Evolutionary conservation across 2,797 vertebrate species (phyloP).

Genomic region (Percopsis omiscomaycus): DNA sequence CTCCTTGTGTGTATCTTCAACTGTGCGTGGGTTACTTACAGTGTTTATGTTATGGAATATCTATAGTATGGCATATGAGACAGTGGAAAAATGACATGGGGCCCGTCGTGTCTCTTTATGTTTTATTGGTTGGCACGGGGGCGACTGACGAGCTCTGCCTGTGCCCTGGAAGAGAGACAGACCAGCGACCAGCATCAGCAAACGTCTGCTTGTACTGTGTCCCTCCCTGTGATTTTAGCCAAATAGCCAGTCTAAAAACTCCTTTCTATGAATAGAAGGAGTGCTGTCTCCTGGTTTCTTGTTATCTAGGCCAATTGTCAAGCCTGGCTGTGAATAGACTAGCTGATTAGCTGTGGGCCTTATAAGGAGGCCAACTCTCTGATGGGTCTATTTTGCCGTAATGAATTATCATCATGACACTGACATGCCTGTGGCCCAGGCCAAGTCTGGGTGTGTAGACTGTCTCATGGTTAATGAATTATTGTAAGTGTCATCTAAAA

Average conservation of each 20-base stretch:
- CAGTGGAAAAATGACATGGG: conserved; percentile 12
- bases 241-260: conserved; percentile 42
- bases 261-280: conserved; percentile 45
- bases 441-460: conserved; percentile 24
- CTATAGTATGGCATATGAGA: conserved; percentile 17
- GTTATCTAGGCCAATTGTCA: conserved; percentile 69
- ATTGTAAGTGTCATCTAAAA: conserved; percentile 18
- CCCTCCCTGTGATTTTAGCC: conserved; percentile 12
- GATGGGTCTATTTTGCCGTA: conserved; percentile 67
- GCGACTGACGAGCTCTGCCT: conserved; percentile 13
- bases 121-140: conserved; percentile 27
- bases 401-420: conserved; percentile 67
- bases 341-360: conserved; percentile 65
- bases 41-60: conserved; percentile 34
- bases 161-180: conserved; percentile 21
- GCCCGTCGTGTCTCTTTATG: conserved; percentile 16
- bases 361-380: conserved; percentile 69
- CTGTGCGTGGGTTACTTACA: not conserved
- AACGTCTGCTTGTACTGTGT: conserved; percentile 25
- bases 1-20: not conserved
- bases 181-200: conserved; percentile 32
- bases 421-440: conserved; percentile 48
- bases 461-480: conserved; percentile 41
- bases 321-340: conserved; percentile 50
- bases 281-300: conserved; percentile 57